Base-by-base conservation (phyloP, 2,113 vertebrate genomes). In the Thomomys bottae region DNA sequence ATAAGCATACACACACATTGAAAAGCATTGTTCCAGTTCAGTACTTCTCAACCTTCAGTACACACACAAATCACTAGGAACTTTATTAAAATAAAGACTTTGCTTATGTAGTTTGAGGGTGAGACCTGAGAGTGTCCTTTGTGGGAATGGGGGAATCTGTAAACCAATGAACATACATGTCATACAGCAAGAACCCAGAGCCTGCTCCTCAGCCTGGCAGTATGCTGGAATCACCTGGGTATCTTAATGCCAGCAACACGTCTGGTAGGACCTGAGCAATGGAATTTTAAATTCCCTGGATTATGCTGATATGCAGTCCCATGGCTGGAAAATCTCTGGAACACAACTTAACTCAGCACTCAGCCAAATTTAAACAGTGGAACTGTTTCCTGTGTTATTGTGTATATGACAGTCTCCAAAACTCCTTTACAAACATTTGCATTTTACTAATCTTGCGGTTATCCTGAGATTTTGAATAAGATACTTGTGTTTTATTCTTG, bases 41-140 rank as follows among this genome's bases (percentile, higher is more conserved):
- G 36, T 23, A 32, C 49, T 57, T 42, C 84, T 59, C n/a, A 68
- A 87, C 42, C 54, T 67, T 75, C 15, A 28, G 23, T 3, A 66
- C 38, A 26, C 49, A 40, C 4, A 2, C 0, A 2, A 77, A 73
- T 87, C 32, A 68, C 78, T 9, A 54, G 9, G 30, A 23, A 63
- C 79, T 66, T 61, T 14, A 21, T 67, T 78, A 82, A n/a, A n/a
- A n/a, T n/a, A n/a, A 88, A 78, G 36, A 64, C 57, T 94, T 15
- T 77, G 45, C 23, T 83, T 85, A 61, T 26, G 32, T 3, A 77
- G 34, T 36, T 49, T 61, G 36, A 6, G 38, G 4, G 21, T 61
- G 40, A 34, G 21, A 21, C 38, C 63, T 38, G 32, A n/a, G 64
- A 80, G 21, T 59, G 28, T 94, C 63, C 64, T 87, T 78, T n/a